A percentile compares a stretch with the other conserved stretches of the same genome.
Conservation (phyloP, 2,797 vertebrate genomes). For the Octomys mimax region DNA sequence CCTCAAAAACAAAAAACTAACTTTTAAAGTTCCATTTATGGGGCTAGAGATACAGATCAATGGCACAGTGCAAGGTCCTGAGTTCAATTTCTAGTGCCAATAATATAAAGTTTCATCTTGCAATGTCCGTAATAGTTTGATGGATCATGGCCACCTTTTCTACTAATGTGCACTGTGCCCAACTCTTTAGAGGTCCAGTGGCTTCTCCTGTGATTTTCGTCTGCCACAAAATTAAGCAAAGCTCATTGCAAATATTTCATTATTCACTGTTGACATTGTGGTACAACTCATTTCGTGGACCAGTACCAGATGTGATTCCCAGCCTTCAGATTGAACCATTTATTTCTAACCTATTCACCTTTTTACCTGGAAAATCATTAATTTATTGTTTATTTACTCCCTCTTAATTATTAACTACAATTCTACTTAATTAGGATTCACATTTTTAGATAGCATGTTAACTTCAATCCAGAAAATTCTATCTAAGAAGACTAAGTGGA, state of each 20-base stretch:
- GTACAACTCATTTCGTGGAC: background rate
- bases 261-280: background rate
- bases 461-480: conserved; percentile 51
- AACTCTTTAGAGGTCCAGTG: background rate
- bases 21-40: background rate
- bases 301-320: background rate
- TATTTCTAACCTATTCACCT: background rate
- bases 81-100: too few species aligned
- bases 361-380: conserved; percentile 53
- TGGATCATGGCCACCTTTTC: background rate
- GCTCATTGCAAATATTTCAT: background rate
- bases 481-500: accelerated
- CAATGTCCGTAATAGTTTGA: background rate
- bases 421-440: conserved; percentile 57
- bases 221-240: background rate
- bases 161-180: background rate
- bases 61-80: too few species aligned
- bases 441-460: conserved; percentile 41
- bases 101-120: background rate
- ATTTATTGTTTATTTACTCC: conserved; percentile 53
- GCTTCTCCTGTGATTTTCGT: background rate
- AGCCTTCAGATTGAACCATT: background rate
- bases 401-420: conserved; percentile 61
- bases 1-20: background rate
- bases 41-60: too few species aligned